phyloP scores from a whole-genome alignment of 2,797 vertebrate genomes.

The Neoniphon sammara region DNA sequence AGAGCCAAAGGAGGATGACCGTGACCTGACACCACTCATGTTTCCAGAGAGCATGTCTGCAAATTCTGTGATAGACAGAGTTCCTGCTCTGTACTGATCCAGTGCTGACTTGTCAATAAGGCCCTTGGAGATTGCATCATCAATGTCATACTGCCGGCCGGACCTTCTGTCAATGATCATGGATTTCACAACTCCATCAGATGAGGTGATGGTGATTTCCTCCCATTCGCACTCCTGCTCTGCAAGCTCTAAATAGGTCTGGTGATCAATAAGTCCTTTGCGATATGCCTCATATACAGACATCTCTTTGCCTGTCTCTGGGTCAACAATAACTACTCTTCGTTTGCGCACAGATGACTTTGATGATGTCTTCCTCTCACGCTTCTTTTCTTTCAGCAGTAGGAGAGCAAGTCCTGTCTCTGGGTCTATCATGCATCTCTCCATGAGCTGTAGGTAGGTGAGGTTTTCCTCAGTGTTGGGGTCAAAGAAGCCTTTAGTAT shows the following conservation, averaged over 20 bases:
- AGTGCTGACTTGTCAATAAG: constrained; percentile 94
- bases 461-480: constrained; percentile 99
- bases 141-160: constrained; percentile 95
- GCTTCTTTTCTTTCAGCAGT: constrained; percentile 94
- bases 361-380: constrained; percentile 96
- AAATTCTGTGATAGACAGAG: constrained; percentile 96
- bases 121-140: constrained; percentile 91
- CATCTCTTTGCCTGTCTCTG: constrained; percentile 98
- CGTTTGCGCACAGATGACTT: constrained; percentile 99
- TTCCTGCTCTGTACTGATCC: constrained; percentile 94
- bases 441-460: constrained; percentile 96
- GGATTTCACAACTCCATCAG: constrained; percentile 94
- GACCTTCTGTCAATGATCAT: constrained; percentile 97
- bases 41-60: constrained; percentile 98
- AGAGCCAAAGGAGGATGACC: constrained; percentile 94
- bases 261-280: constrained; percentile 98
- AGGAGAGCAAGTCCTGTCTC: constrained; percentile 92
- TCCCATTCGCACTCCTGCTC: constrained; percentile 99
- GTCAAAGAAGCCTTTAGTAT: constrained; percentile 99
- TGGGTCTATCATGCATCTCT: constrained; percentile 90
- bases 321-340: constrained; percentile 96
- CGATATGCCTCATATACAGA: constrained; percentile 97
- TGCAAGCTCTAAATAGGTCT: constrained; percentile 94
- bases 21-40: constrained; percentile 88
- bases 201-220: constrained; percentile 97